A percentile compares a stretch with the other conserved stretches of the same genome.
Conservation (phyloP, 2,113 vertebrate genomes). For the Papio anubis region DNA sequence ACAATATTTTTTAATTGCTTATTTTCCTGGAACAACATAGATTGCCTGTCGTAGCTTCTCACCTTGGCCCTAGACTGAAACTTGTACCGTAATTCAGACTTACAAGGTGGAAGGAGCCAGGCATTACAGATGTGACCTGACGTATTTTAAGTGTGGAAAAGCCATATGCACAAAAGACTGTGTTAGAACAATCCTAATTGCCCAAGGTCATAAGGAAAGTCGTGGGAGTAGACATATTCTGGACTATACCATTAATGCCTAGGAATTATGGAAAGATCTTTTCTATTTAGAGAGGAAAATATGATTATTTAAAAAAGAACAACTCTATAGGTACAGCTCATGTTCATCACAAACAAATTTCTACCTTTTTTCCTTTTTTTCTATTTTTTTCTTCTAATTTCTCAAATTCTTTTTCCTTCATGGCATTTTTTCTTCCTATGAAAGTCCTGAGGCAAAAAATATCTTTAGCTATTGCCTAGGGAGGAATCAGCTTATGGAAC, state of each 20-base stretch:
- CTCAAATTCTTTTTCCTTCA: not conserved
- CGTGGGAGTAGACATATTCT: not conserved
- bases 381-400: not conserved
- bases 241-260: not conserved
- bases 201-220: not conserved
- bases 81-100: not conserved
- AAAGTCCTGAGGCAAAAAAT: not conserved
- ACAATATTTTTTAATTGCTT: not conserved
- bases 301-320: not conserved
- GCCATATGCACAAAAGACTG: not conserved
- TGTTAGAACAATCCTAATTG: not conserved
- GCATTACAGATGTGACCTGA: not conserved
- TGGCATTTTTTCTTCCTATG: not conserved
- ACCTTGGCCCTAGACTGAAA: not conserved
- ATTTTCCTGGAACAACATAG: not conserved
- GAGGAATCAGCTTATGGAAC: not conserved
- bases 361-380: not conserved
- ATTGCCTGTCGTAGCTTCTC: not conserved
- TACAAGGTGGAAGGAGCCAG: not conserved
- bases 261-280: not conserved
- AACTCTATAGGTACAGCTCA: not conserved
- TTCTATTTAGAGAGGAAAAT: not conserved
- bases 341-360: not conserved
- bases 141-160: not conserved
- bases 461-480: not conserved